Evolutionary conservation across 2,113 vertebrate species (phyloP).

Genomic region (Irena cyanogastra): DNA sequence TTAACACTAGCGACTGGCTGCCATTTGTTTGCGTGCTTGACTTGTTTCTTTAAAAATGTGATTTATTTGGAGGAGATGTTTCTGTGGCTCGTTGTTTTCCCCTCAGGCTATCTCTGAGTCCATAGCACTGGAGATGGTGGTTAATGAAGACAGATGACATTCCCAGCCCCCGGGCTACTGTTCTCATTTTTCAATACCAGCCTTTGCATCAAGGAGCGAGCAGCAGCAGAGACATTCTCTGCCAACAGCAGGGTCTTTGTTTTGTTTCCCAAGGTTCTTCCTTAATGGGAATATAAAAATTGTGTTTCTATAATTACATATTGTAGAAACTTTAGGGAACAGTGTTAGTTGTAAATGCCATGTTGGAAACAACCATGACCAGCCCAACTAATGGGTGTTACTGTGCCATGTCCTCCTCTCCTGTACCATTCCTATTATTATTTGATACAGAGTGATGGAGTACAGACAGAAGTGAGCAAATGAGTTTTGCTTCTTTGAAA

Average conservation of each 20-base stretch:
- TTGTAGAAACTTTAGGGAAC: neutral
- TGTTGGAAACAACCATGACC: neutral
- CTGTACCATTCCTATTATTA: neutral
- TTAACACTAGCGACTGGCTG: neutral
- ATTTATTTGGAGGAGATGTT: constrained; percentile 46
- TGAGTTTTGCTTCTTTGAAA: neutral
- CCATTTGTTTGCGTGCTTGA: constrained; percentile 26
- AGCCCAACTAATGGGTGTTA: neutral
- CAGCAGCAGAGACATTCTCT: neutral
- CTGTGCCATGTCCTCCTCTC: neutral
- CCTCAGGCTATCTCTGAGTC: constrained; percentile 17
- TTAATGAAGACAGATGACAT: constrained; percentile 59
- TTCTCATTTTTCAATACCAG: constrained; percentile 36
- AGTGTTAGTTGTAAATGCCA: neutral
- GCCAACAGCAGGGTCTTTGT: neutral
- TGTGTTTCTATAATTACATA: neutral
- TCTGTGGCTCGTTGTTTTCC: constrained; percentile 44
- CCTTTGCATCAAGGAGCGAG: neutral
- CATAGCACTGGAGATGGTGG: neutral
- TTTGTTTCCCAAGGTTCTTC: neutral
- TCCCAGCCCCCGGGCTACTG: constrained; percentile 10
- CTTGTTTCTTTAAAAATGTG: constrained; percentile 49
- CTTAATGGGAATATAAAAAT: neutral
- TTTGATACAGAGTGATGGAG: neutral
- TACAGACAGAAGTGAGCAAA: neutral